These are phyloP conservation scores for Nautilus pompilius DNA, from an alignment of 1,140 invertebrate genomes.

Conservation along the genomic window DNA sequence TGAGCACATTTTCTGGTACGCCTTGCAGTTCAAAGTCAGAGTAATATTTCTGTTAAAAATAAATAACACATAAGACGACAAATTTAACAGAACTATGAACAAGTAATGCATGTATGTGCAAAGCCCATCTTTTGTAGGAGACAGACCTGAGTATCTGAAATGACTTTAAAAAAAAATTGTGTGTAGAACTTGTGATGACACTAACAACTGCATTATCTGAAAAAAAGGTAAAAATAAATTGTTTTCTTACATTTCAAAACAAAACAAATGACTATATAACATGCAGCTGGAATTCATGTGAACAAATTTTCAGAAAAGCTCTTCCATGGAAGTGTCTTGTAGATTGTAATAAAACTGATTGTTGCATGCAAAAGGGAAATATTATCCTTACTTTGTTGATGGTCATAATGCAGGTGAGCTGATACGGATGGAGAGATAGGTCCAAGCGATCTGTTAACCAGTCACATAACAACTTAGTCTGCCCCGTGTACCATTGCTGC, in stretches of 20 bases:
- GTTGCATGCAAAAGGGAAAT: too few relatives aligned
- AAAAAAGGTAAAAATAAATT: too few relatives aligned
- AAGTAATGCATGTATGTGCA: too few relatives aligned
- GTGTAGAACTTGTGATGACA: too few relatives aligned
- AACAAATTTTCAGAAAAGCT: background rate
- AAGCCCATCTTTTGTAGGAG: too few relatives aligned
- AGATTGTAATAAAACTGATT: background rate
- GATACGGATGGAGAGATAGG: slow-evolving; percentile 92
- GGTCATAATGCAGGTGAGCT: slow-evolving; percentile 93
- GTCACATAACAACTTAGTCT: slow-evolving; percentile 90
- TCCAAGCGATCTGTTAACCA: slow-evolving; percentile 93
- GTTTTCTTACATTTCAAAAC: too few relatives aligned
- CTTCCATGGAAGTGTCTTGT: background rate
- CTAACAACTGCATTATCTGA: too few relatives aligned
- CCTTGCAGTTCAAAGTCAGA: slow-evolving; percentile 98
- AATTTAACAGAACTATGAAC: too few relatives aligned
- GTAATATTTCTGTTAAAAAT: slow-evolving; percentile 85
- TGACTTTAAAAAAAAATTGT: too few relatives aligned
- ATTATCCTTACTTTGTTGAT: slow-evolving; percentile 85
- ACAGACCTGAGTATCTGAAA: too few relatives aligned
- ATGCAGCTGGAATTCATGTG: background rate
- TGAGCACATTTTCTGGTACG: slow-evolving; percentile 96
- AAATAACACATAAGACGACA: slow-evolving; percentile 24
- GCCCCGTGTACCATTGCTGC: slow-evolving; percentile 90
- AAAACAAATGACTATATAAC: too few relatives aligned